Evolutionary conservation across 23 tunicate species (phyloP).

Genomic region (Ciona savignyi): DNA sequence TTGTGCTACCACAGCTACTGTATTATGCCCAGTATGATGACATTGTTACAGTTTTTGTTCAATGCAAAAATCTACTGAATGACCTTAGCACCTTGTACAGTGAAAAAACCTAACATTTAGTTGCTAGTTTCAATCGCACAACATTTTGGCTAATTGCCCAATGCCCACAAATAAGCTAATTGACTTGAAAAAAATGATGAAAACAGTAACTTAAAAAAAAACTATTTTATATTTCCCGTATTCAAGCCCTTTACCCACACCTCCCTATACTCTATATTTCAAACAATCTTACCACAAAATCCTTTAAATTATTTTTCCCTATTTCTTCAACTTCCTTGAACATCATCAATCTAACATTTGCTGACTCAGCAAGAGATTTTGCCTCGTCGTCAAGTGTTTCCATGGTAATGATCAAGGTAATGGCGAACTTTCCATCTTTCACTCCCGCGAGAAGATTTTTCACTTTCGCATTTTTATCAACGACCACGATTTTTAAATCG

Average conservation of each 20-base stretch:
- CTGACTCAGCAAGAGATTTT: constrained; percentile 29
- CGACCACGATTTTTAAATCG: constrained; percentile 43
- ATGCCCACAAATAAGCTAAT: too few species aligned
- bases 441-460: constrained; percentile 22
- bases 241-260: neutral
- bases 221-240: too few species aligned
- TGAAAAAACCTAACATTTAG: too few species aligned
- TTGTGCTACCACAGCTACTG: too few species aligned
- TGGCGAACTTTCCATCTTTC: constrained; percentile 20
- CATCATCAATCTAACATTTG: constrained; percentile 29
- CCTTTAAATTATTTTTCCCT: constrained; percentile 58
- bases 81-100: too few species aligned
- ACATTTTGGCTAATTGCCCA: too few species aligned
- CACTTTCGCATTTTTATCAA: constrained; percentile 44
- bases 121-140: too few species aligned
- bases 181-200: too few species aligned
- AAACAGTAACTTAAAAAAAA: too few species aligned
- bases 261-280: neutral
- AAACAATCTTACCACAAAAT: constrained; percentile 54
- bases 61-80: too few species aligned
- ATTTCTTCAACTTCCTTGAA: constrained; percentile 44
- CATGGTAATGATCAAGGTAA: constrained; percentile 35
- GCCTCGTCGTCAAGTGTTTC: constrained; percentile 47
- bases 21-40: too few species aligned
- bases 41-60: too few species aligned